Percentiles rank a stretch among this genome's conserved stretches.
These are phyloP conservation scores for Ctena decussata DNA, from an alignment of 2,888 invertebrate species.

Conservation along the genomic window DNA sequence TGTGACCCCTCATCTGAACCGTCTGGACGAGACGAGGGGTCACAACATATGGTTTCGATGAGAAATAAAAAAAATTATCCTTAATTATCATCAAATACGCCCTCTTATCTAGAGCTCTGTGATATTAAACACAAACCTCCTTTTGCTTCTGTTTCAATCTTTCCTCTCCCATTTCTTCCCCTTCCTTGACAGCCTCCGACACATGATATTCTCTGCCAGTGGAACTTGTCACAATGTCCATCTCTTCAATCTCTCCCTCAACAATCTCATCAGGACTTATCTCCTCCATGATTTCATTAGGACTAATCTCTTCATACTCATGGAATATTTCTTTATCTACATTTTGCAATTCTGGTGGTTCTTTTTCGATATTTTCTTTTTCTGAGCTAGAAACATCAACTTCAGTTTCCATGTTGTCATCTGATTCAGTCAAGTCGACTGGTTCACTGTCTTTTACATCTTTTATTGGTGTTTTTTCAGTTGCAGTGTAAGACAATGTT, in stretches of 20 bases:
- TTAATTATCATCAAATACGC: no score
- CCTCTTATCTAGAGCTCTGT: no score
- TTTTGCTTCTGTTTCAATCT: neutral
- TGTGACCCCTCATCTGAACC: no score
- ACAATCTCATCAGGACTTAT: neutral
- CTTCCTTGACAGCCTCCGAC: neutral
- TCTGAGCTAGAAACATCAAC: neutral
- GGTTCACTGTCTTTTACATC: conserved; percentile 5
- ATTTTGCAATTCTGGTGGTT: neutral
- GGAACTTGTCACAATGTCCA: conserved; percentile 15
- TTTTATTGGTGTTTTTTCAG: neutral
- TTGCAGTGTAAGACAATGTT: conserved; percentile 5
- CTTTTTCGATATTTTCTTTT: conserved; percentile 25
- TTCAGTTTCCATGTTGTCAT: conserved; percentile 43
- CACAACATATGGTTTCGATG: no score
- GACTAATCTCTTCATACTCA: conserved; percentile 32
- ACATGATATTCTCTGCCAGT: neutral
- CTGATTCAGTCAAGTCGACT: conserved; percentile 32
- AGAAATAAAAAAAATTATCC: no score
- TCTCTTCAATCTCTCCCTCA: conserved; percentile 6
- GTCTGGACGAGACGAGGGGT: no score
- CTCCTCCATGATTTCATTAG: conserved; percentile 4
- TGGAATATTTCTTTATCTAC: conserved; percentile 28
- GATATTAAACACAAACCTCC: neutral
- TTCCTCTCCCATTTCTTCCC: neutral